Conservation (phyloP, 2,797 vertebrate genomes). For the Phalanger gymnotis region DNA sequence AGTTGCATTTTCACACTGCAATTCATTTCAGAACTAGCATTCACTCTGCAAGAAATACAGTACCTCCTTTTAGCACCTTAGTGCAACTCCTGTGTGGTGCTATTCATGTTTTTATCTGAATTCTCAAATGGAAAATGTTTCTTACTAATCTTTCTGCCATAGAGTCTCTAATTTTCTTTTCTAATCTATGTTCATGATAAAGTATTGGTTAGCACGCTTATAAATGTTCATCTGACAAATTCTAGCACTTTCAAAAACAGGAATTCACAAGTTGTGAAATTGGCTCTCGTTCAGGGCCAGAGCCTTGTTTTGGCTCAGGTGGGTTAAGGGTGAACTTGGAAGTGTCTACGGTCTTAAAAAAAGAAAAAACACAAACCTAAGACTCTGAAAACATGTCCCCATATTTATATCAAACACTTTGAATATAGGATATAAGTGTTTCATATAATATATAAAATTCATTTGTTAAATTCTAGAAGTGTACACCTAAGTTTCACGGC, state of each 20-base stretch:
- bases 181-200: conserved; percentile 34
- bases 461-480: conserved; percentile 72
- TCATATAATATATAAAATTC: conserved; percentile 69
- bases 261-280: conserved; percentile 68
- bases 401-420: conserved; percentile 66
- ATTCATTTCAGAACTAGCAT: conserved; percentile 73
- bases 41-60: conserved; percentile 81
- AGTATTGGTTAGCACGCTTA: conserved; percentile 45
- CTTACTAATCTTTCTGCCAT: conserved; percentile 64
- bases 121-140: conserved; percentile 69
- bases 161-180: conserved; percentile 49
- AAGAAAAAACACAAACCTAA: conserved; percentile 58
- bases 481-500: conserved; percentile 40
- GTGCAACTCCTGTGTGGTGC: conserved; percentile 81
- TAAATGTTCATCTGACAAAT: conserved; percentile 47
- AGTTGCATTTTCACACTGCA: conserved; percentile 72
- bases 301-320: conserved; percentile 53
- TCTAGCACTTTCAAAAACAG: conserved; percentile 70
- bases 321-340: conserved; percentile 45
- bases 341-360: conserved; percentile 60
- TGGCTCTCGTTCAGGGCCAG: conserved; percentile 58
- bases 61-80: conserved; percentile 79
- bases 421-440: conserved; percentile 66
- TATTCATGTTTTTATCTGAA: conserved; percentile 74
- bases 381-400: conserved; percentile 37